A percentile compares a stretch with the other conserved stretches of the same genome.
These are phyloP conservation scores for Colostygia pectinataria DNA, from an alignment of 2,888 invertebrate genomes.

Conservation along the genomic window DNA sequence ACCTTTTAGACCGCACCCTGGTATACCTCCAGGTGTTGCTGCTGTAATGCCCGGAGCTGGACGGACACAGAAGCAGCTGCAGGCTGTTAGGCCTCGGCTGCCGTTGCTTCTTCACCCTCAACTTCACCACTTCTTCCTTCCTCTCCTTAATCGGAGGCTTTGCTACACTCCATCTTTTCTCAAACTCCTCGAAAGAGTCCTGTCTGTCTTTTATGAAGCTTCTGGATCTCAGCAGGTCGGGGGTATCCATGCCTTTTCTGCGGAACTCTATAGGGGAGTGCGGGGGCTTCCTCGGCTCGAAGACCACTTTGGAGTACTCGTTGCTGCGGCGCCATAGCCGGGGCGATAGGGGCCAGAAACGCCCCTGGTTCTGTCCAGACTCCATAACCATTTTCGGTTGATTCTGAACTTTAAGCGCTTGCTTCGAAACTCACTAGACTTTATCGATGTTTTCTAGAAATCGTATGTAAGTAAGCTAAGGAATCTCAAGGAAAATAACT, in stretches of 20 bases:
- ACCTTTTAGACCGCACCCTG: slow-evolving; percentile 75
- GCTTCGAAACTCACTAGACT: slow-evolving; percentile 42
- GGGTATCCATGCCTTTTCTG: slow-evolving; percentile 53
- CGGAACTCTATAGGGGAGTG: slow-evolving; percentile 65
- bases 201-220: slow-evolving; percentile 62
- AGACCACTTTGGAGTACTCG: slow-evolving; percentile 76
- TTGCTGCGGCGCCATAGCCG: slow-evolving; percentile 75
- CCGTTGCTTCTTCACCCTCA: slow-evolving; percentile 68
- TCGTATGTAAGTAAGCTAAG: slow-evolving; percentile 9
- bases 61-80: slow-evolving; percentile 72
- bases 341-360: slow-evolving; percentile 76
- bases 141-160: slow-evolving; percentile 55
- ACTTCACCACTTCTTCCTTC: slow-evolving; percentile 63
- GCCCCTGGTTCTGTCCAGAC: slow-evolving; percentile 65
- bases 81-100: slow-evolving; percentile 75
- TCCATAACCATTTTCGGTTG: slow-evolving; percentile 75
- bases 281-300: slow-evolving; percentile 71
- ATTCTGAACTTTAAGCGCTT: slow-evolving; percentile 31
- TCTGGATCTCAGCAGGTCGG: slow-evolving; percentile 64
- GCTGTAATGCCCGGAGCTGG: slow-evolving; percentile 74
- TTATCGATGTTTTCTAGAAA: slow-evolving; percentile 47
- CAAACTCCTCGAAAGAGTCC: slow-evolving; percentile 61
- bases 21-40: slow-evolving; percentile 78
- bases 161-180: slow-evolving; percentile 52
- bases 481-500: slow-evolving; percentile 12